Base-by-base conservation (phyloP, 2,113 vertebrate genomes). In the Benthochromis sp. region DNA sequence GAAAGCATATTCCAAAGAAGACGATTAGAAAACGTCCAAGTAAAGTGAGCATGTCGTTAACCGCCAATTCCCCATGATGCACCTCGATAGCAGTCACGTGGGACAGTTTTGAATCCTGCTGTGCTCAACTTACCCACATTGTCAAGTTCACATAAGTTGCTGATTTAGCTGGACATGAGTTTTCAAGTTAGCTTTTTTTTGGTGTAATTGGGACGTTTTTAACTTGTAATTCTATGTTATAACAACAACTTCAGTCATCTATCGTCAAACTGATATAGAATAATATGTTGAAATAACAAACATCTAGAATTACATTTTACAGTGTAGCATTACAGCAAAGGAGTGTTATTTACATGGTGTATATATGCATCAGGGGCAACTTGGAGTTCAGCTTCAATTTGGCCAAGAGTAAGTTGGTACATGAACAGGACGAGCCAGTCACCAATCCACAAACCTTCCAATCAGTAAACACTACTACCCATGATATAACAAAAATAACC, bases 41-140 rank as follows among this genome's bases (percentile, higher is more conserved):
- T 45, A 45, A 14, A 45, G 43, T 45, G 13, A 45, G 0, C 43
- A 45, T 45, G 43, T 4, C 13, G 1, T 16, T 47, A 47, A 7
- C 45, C 14, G 3, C 45, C 45, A 47, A 47, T 47, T 47, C 45
- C 45, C 45, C 45, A 16, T 16, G 14, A 47, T 47, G 45, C 45
- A 47, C 45, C 45, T 16, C 7, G 0, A 47, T 3, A 47, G 45
- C 45, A 47, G 7, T 47, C 47, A 50, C 16, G 16, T 50, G 47
- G 16, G 47, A 17, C 47, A 17, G 47, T 50, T 50, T 50, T 17
- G 47, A 50, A 50, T 17, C 47, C 47, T 50, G 47, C 47, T 50
- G 16, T 50, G 47, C 47, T 50, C 47, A 50, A 50, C 16, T 50
- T 50, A 0, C 47, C 45, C 45, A 50, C 16, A 0, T 50, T 50